Evolutionary conservation across 1,140 invertebrate species (phyloP).

Genomic region (Oscheius sp.): DNA sequence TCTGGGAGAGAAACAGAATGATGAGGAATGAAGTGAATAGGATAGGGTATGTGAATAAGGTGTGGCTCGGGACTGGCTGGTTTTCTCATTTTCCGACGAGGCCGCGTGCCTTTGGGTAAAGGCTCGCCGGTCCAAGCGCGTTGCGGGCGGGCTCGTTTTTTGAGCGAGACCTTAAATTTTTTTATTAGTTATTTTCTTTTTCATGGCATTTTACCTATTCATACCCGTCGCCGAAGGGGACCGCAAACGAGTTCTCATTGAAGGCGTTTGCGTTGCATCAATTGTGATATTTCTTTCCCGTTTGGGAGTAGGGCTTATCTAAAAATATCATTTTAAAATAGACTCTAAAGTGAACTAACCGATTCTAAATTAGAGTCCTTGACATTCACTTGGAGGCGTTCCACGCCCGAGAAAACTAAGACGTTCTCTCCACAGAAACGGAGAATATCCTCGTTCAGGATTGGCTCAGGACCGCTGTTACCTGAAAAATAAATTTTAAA

Average conservation of each 20-base stretch:
- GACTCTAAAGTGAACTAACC: no score
- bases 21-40: not conserved
- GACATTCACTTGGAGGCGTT: constrained; percentile 36
- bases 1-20: not conserved
- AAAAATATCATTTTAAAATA: no score
- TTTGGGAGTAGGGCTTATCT: not conserved
- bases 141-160: constrained; percentile 60
- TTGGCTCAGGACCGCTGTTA: constrained; percentile 9
- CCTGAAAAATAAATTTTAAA: no score
- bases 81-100: constrained; percentile 27
- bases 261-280: constrained; percentile 18
- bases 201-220: constrained; percentile 24
- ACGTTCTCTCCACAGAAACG: constrained; percentile 55
- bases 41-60: not conserved
- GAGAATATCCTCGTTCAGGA: constrained; percentile 47
- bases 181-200: constrained; percentile 22
- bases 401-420: constrained; percentile 44
- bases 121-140: constrained; percentile 31
- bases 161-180: constrained; percentile 41
- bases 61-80: not conserved
- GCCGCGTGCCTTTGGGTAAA: constrained; percentile 40
- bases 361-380: constrained; percentile 28
- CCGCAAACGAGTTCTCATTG: not conserved
- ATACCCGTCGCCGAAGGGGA: not conserved
- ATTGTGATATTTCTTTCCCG: constrained; percentile 13